Evolutionary conservation across 1,140 invertebrate species (phyloP), one percentile per base, ranked within the genome.

Genomic region (Drosophila aff.): DNA sequence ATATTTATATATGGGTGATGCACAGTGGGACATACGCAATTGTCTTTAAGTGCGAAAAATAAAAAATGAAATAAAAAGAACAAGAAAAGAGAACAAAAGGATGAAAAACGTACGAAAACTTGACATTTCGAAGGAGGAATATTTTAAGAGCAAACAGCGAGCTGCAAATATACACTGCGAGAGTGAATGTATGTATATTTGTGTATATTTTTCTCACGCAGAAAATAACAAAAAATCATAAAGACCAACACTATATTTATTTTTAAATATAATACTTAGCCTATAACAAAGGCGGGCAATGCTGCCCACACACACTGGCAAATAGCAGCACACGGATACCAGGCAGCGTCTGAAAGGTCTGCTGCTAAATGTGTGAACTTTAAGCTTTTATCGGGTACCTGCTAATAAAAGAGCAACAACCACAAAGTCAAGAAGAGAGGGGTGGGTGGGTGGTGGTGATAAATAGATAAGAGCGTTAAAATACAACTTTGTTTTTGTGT

Each of bases 341-440:
- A 16, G 26, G 33, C 16, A 18, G 36, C 11, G 23, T 60, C 2
- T 50, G 28, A 71, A 44, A 65, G 44, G 81, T 84, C 67, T 73
- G 47, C 31, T 26, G 36, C 59, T 55, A 64, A 76, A 89, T 89
- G 85, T 87, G 83, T 87, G 83, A 89, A 87, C 83, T 89, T 84
- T 84, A 74, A 78, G 81, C 81, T 89, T 87, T 89, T 87, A 87
- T 89, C 83, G 87, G 85, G 84, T 81, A 71, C 77, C 72, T 75
- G 83, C 83, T 89, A 89, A 89, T 89, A 82, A 77, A 82, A 80
- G 73, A 62, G 84, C 60, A 76, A 49, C 62, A 63, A 55, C 61
- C 41, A 62, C n/a, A 65, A 58, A 28, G 8, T 57, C 38, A 41
- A 62, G 26, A 53, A 47, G 8, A 4, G 28, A 28, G 13, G 2